phyloP scores from a whole-genome alignment of 2,797 vertebrate species.

The Nothura maculosa region DNA sequence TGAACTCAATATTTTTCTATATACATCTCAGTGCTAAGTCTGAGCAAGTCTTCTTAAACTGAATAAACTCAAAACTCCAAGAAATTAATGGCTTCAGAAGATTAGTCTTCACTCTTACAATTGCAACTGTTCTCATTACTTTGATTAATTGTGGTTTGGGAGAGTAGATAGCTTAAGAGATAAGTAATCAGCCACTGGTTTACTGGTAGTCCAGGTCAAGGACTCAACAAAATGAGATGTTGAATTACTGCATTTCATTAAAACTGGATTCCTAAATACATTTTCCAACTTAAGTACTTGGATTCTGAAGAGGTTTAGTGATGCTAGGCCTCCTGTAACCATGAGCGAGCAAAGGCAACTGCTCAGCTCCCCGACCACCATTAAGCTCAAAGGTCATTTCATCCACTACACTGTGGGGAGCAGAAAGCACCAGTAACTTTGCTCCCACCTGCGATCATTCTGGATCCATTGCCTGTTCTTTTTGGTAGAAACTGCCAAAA shows the following conservation, averaged over 20 bases:
- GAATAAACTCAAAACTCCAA: neutral
- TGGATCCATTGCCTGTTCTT: neutral
- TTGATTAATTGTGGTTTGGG: neutral
- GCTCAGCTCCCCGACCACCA: neutral
- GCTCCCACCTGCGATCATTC: neutral
- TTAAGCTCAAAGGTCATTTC: neutral
- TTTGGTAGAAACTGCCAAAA: fast-evolving
- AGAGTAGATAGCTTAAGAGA: neutral
- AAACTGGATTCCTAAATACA: neutral
- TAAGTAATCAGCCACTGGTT: neutral
- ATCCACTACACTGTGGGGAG: neutral
- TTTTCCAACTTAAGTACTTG: neutral
- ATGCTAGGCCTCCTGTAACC: neutral
- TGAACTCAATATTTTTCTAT: neutral
- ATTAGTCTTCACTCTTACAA: neutral
- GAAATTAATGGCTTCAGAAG: neutral
- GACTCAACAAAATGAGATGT: neutral
- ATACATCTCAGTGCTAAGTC: neutral
- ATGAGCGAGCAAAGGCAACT: neutral
- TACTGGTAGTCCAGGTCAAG: neutral
- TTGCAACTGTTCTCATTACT: neutral
- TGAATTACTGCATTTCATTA: neutral
- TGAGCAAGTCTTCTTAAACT: neutral
- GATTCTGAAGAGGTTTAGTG: neutral
- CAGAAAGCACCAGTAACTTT: neutral